Evolutionary conservation across 2,113 vertebrate species (phyloP).

Genomic region (Menura novaehollandiae): DNA sequence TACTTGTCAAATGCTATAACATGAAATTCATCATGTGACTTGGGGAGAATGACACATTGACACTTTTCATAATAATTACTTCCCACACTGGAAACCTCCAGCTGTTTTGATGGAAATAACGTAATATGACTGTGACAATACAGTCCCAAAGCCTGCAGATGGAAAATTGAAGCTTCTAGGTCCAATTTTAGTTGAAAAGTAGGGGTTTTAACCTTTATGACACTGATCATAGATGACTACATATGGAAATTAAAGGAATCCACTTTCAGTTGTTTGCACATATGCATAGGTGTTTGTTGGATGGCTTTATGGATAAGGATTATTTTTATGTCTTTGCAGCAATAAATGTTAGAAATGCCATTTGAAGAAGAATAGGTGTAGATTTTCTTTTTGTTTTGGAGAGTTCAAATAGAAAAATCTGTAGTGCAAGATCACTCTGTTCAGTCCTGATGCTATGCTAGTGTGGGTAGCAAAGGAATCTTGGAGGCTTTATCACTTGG

Average conservation of each 20-base stretch:
- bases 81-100: constrained; percentile 40
- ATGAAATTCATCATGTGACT: constrained; percentile 14
- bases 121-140: constrained; percentile 17
- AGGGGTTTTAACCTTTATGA: background rate
- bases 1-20: constrained; percentile 22
- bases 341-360: background rate
- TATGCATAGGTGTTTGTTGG: background rate
- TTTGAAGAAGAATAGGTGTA: background rate
- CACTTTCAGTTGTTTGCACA: background rate
- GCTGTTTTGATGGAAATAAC: constrained; percentile 41
- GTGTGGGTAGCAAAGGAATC: background rate
- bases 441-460: background rate
- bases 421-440: background rate
- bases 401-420: background rate
- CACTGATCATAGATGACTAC: background rate
- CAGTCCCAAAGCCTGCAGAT: background rate
- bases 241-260: background rate
- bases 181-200: background rate
- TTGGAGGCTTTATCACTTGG: background rate
- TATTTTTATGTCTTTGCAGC: background rate
- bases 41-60: constrained; percentile 20
- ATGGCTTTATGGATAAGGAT: background rate
- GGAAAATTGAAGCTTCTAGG: background rate
- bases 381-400: background rate
- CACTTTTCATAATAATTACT: constrained; percentile 49